Evolutionary conservation across 2,888 invertebrate genomes (phyloP).

Genomic region (Agrochola litura): DNA sequence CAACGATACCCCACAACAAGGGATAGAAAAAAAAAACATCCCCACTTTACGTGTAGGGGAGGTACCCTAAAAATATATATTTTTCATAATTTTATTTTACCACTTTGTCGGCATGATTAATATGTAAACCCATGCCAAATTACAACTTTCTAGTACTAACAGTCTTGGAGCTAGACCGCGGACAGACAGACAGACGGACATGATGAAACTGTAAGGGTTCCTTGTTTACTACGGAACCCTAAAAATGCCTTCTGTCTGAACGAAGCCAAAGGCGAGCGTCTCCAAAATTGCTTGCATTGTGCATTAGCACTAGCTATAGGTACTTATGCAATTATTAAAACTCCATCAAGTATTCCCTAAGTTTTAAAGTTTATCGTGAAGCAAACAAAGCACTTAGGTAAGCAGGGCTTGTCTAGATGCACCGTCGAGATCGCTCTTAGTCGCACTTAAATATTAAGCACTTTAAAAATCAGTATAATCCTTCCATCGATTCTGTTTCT

Average conservation of each 20-base stretch:
- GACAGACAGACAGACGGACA: no score
- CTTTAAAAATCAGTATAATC: constrained; percentile 37
- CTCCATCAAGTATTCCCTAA: constrained; percentile 46
- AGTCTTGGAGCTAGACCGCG: no score
- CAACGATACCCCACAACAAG: no score
- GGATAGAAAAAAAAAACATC: no score
- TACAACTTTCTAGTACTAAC: no score
- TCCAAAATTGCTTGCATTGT: background rate
- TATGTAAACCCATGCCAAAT: no score
- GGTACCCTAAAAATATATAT: no score
- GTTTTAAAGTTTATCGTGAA: constrained; percentile 38
- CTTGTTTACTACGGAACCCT: no score
- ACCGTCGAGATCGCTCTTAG: constrained; percentile 21
- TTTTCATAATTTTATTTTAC: no score
- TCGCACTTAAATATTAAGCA: constrained; percentile 48
- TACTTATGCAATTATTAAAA: constrained; percentile 28
- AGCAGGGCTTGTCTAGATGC: constrained; percentile 37
- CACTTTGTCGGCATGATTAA: no score
- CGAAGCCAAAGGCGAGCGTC: background rate
- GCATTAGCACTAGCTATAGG: background rate
- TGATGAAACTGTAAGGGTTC: no score
- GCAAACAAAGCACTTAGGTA: constrained; percentile 51
- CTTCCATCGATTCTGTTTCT: background rate
- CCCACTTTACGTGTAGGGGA: no score
- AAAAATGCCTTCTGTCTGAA: background rate